Evolutionary conservation across 2,113 vertebrate species (phyloP).

Genomic region (Protobothrops mucrosquamatus): DNA sequence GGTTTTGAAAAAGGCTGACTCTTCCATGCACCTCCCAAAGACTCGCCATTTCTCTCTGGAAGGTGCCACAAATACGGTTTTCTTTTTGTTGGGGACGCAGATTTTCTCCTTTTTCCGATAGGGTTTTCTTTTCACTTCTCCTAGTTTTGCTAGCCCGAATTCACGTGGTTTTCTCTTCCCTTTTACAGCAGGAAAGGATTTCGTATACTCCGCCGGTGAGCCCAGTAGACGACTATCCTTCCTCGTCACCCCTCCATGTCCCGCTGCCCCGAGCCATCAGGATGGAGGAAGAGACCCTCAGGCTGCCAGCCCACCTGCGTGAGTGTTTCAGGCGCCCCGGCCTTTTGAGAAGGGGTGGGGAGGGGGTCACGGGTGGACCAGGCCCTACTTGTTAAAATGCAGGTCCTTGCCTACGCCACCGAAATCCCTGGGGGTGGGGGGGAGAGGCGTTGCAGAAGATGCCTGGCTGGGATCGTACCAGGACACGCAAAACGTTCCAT

Average conservation of each 20-base stretch:
- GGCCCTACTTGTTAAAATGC: not conserved
- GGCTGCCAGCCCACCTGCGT: constrained; percentile 94
- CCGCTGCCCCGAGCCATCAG: constrained; percentile 84
- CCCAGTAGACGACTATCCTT: constrained; percentile 85
- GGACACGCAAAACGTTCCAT: not conserved
- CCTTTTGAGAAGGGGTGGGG: not conserved
- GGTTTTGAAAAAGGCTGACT: not conserved
- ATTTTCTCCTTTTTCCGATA: not conserved
- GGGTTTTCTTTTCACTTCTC: constrained; percentile 24
- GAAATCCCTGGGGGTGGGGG: not conserved
- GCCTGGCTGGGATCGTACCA: not conserved
- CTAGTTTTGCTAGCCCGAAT: constrained; percentile 34
- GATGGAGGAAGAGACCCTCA: constrained; percentile 92
- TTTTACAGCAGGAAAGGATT: constrained; percentile 90
- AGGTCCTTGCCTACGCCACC: not conserved
- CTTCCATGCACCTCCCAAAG: accelerated
- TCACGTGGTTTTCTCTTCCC: constrained; percentile 52
- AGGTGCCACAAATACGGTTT: not conserved
- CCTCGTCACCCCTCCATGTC: constrained; percentile 89
- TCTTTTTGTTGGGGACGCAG: not conserved
- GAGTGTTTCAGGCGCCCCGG: constrained; percentile 67
- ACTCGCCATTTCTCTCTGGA: not conserved
- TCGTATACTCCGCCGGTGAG: constrained; percentile 92
- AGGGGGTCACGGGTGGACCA: not conserved
- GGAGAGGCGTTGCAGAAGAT: not conserved